Base-by-base conservation (phyloP, 2,113 vertebrate species). In the Sinocyclocheilus anshuiensis region DNA sequence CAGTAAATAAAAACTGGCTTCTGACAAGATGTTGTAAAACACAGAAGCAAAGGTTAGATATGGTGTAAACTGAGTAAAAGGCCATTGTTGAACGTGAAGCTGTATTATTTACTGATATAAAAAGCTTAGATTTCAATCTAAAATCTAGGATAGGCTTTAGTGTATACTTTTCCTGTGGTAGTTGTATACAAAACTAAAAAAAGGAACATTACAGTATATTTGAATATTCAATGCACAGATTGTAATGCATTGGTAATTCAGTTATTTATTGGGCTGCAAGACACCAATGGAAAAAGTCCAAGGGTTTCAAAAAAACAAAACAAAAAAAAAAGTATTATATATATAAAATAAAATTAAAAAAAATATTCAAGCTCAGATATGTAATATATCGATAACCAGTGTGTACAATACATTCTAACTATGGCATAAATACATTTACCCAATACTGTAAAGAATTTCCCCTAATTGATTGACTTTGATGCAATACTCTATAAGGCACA, bases 401-500 rank as follows among this genome's bases (percentile, higher is more conserved):
- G 26, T 61, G 20, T 80, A 80, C 3, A 15, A 48, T 65, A 65
- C 39, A 63, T 65, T 65, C 11, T 42, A 65, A 79, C 45, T 59
- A 81, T 42, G 39, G 13, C 36, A 16, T 26, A 45, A 79, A n/a
- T 65, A 65, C 6, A 65, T 59, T 59, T 0, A 59, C 20, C 20
- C 20, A 61, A 61, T 61, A 61, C 57, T 61, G 7, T n/a, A 61
- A n/a, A 61, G 9, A 61, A 22, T 67, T 80, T 63, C 15, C 57
- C 77, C n/a, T 33, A 39, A 63, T 10, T 63, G 39, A 67, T n/a
- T 11, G 4, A 48, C 24, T 24, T 81, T 81, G 78, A 81, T 81
- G 12, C 57, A 24, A 48, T 48, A 42, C 59, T 81, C 59, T 26
- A 48, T 67, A 67, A 81, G 79, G 79, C 79, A 81, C 79, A 81